phyloP scores from a whole-genome alignment of 35 echinoderm and acorn worm genomes.

The Hemicentrotus pulcherrimus region DNA sequence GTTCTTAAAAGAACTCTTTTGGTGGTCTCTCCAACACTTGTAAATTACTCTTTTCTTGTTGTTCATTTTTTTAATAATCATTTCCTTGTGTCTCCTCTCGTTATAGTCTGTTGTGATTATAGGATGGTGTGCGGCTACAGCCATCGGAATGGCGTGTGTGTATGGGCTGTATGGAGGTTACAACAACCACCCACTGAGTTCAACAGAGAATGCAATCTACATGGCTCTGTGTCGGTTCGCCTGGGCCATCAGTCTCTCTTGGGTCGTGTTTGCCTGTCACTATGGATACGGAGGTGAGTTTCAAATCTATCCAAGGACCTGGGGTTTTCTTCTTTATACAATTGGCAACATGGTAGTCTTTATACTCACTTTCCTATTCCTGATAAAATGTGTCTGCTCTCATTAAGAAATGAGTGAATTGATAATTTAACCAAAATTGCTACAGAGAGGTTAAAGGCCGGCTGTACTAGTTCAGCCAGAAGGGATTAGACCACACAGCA shows the following conservation, averaged over 20 bases:
- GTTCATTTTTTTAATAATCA: too few relatives aligned
- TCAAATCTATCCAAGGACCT: neutral
- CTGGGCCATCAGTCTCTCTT: conserved; percentile 55
- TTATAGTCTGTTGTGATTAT: neutral
- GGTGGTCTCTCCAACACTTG: too few relatives aligned
- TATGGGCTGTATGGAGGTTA: conserved; percentile 62
- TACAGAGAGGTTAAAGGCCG: too few relatives aligned
- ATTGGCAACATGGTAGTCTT: too few relatives aligned
- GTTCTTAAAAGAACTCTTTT: too few relatives aligned
- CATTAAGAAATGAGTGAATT: too few relatives aligned
- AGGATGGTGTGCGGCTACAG: conserved; percentile 52
- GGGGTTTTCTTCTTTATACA: neutral
- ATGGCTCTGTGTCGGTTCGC: conserved; percentile 61
- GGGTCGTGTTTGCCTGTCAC: conserved; percentile 76
- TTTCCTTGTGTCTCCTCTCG: neutral
- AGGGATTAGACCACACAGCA: too few relatives aligned
- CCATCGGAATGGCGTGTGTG: conserved; percentile 46
- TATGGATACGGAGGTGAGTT: conserved; percentile 70
- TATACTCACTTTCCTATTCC: too few relatives aligned
- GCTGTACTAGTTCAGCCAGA: too few relatives aligned
- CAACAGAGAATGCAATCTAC: conserved; percentile 46
- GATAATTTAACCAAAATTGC: too few relatives aligned
- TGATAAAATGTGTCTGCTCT: too few relatives aligned
- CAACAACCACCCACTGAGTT: neutral
- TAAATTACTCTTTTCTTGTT: too few relatives aligned